Base-by-base conservation (phyloP, 92 coral and sea anemone species). In the Palythoa grandis region DNA sequence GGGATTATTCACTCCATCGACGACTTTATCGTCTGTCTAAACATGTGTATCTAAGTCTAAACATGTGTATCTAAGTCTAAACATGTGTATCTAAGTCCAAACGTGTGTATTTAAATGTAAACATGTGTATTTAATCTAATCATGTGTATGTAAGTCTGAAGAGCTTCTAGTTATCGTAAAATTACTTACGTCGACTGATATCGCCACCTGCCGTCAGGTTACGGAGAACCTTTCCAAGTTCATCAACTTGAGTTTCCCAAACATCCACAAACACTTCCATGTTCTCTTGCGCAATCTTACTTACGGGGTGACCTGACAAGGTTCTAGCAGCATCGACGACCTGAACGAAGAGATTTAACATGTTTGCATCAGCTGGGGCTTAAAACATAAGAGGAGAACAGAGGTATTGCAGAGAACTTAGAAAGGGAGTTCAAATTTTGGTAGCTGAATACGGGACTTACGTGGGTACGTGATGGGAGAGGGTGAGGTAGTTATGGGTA, bases 241-340 rank as follows among this genome's bases (percentile, higher is more conserved):
- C 99, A 37, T 96, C 98, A 11, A 96, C 99, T 65, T 96, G 99
- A 4, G 94, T 88, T 86, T 96, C 99, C 99, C 99, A 96, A 48
- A 96, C 95, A 52, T 96, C 98, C 16, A 95, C 95, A 86, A 96
- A 96, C n/a, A 96, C 99, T 47, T 95, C 96, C 95, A 93, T 93
- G 83, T 96, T 96, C 83, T 96, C 99, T 76, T 96, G 99, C 1
- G 99, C 99, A 63, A 96, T 96, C 84, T 93, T 96, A 77, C 99
- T 96, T 38, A 96, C 92, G 60, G 99, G 99, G 73, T 96, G 99
- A 61, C 95, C 88, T 35, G 95, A 91, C 16, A 96, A 87, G 3
- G 99, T 96, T 43, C 95, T 86, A 22, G 99, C 99, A 23, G 99
- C 99, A 69, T 95, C 98, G 15, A 96, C 86, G 19, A 96, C 99